Evolutionary conservation across 2,113 vertebrate genomes (phyloP).

Genomic region (Psittacara wagleri): DNA sequence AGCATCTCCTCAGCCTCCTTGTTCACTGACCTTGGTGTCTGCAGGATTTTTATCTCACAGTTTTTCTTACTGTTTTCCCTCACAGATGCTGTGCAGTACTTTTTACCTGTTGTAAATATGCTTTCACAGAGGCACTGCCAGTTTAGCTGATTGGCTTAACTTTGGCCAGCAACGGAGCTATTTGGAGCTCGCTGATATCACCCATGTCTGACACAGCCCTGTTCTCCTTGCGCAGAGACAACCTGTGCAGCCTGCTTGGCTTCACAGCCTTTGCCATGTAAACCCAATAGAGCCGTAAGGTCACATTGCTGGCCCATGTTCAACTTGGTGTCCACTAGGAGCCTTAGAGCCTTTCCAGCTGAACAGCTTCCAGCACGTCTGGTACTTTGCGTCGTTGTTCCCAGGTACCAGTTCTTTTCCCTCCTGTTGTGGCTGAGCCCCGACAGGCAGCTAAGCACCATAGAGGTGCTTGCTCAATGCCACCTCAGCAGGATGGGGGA

Average conservation of each 20-base stretch:
- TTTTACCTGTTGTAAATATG: neutral
- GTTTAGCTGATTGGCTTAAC: neutral
- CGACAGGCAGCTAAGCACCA: neutral
- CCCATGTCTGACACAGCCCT: neutral
- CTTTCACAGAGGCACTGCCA: neutral
- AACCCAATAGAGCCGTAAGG: neutral
- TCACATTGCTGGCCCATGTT: neutral
- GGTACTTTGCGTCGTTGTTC: neutral
- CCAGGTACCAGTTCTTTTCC: neutral
- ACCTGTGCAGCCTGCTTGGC: neutral
- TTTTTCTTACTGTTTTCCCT: neutral
- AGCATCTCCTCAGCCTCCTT: neutral
- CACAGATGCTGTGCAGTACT: neutral
- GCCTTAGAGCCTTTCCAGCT: neutral
- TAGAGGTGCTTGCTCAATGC: neutral
- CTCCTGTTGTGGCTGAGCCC: neutral
- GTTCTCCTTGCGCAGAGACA: neutral
- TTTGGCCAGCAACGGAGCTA: neutral
- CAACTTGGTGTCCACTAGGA: neutral
- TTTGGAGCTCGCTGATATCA: neutral
- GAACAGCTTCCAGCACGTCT: neutral
- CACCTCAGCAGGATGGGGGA: neutral
- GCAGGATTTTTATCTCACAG: neutral
- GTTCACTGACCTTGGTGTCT: neutral
- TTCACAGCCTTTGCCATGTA: neutral